Conservation (phyloP, 2,113 vertebrate species). For the Sinocyclocheilus rhinocerous region DNA sequence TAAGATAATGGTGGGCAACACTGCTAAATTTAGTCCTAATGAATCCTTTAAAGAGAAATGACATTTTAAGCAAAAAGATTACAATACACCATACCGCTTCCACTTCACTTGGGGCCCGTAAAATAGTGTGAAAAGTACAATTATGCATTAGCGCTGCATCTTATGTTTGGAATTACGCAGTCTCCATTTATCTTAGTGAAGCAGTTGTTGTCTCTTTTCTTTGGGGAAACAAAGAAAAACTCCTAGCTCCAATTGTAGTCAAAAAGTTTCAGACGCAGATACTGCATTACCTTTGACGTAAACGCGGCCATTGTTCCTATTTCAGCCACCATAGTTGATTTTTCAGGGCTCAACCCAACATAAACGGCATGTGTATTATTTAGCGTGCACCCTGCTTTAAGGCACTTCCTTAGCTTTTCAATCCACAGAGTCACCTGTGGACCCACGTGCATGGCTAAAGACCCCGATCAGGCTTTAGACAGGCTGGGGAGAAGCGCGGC, state of each 20-base stretch:
- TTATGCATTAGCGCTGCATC: conserved; percentile 43
- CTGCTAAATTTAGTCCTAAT: conserved; percentile 59
- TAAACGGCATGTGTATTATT: conserved; percentile 13
- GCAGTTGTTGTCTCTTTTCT: conserved; percentile 30
- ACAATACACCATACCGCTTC: conserved; percentile 50
- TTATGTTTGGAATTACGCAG: conserved; percentile 24
- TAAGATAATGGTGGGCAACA: conserved; percentile 60
- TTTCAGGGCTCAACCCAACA: background rate
- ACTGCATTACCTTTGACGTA: background rate
- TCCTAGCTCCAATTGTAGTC: background rate
- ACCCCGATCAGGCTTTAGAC: conserved; percentile 61
- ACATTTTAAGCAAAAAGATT: conserved; percentile 55
- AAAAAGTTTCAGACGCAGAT: background rate
- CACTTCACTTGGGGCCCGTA: conserved; percentile 24
- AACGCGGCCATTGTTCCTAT: background rate
- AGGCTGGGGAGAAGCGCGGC: conserved; percentile 62
- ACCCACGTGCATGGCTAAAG: conserved; percentile 61
- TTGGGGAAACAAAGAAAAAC: conserved; percentile 28
- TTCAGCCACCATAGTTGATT: background rate
- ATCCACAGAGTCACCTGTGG: conserved; percentile 26
- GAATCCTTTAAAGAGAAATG: conserved; percentile 63
- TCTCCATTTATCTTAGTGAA: conserved; percentile 45
- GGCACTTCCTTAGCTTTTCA: conserved; percentile 28
- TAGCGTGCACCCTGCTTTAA: background rate
- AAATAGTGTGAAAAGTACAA: conserved; percentile 52